These are phyloP conservation scores for Cactoblastis cactorum DNA, from an alignment of 2,888 invertebrate species.

Conservation along the genomic window DNA sequence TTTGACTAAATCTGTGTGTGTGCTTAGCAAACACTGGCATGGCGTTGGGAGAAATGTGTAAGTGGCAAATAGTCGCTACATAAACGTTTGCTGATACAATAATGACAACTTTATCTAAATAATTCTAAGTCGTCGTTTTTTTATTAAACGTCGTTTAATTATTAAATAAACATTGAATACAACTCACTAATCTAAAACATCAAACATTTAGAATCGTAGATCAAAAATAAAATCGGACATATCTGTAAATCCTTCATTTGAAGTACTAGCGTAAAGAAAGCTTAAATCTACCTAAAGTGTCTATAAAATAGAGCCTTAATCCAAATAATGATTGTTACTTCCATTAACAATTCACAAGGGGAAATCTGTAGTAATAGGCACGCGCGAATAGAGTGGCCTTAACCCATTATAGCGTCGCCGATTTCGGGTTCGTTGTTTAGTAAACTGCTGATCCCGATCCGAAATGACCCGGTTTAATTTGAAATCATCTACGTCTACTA, in stretches of 20 bases:
- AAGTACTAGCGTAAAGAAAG: too few relatives aligned
- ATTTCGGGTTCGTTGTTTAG: conserved; percentile 27
- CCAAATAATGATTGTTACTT: conserved; percentile 7
- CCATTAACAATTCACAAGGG: conserved; percentile 13
- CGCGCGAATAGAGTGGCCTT: conserved; percentile 13
- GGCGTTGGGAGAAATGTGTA: conserved; percentile 8
- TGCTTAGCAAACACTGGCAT: conserved; percentile 33
- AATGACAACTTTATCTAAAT: not conserved
- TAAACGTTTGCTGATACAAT: conserved; percentile 6
- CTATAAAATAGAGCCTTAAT: not conserved
- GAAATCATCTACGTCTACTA: conserved; percentile 11
- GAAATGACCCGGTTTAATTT: conserved; percentile 25
- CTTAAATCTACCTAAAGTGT: not conserved
- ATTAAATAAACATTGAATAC: too few relatives aligned
- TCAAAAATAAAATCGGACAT: too few relatives aligned
- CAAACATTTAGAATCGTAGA: too few relatives aligned
- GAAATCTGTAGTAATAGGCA: conserved; percentile 14
- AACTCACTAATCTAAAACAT: too few relatives aligned
- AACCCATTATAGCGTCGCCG: conserved; percentile 18
- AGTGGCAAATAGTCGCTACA: conserved; percentile 7
- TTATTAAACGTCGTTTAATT: too few relatives aligned
- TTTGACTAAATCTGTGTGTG: conserved; percentile 41
- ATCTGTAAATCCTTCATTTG: too few relatives aligned
- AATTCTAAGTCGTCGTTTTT: too few relatives aligned
- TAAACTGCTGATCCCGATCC: conserved; percentile 26